Evolutionary conservation across 1,140 invertebrate species (phyloP).

Genomic region (Calycopis cecrops): DNA sequence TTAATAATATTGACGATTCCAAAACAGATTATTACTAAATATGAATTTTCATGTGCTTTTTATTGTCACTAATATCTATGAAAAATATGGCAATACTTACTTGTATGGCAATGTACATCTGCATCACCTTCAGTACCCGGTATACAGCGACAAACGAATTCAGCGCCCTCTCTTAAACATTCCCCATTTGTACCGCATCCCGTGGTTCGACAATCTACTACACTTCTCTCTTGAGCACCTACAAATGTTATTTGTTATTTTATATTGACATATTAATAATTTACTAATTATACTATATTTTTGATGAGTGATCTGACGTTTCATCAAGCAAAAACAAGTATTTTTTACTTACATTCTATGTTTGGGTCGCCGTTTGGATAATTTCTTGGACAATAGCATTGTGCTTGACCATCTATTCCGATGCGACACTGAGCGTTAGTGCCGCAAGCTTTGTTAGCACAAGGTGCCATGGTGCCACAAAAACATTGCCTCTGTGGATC

Average conservation of each 20-base stretch:
- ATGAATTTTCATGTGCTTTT: background rate
- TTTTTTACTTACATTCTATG: slow-evolving; percentile 83
- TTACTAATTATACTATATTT: too few relatives aligned
- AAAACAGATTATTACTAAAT: background rate
- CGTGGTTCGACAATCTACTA: slow-evolving; percentile 85
- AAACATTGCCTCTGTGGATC: slow-evolving; percentile 87
- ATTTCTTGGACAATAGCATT: slow-evolving; percentile 89
- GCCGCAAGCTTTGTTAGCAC: slow-evolving; percentile 85
- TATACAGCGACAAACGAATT: slow-evolving; percentile 88
- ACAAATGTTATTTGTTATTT: slow-evolving; percentile 23
- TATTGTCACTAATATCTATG: background rate
- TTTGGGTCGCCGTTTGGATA: slow-evolving; percentile 90
- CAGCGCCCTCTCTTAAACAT: slow-evolving; percentile 85
- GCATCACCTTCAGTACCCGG: slow-evolving; percentile 84
- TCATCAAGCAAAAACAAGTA: too few relatives aligned
- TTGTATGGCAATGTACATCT: slow-evolving; percentile 84
- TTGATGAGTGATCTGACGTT: too few relatives aligned
- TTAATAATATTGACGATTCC: background rate
- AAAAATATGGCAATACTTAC: slow-evolving; percentile 76
- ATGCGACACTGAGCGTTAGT: slow-evolving; percentile 87
- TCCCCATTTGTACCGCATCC: slow-evolving; percentile 89
- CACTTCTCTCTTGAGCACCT: slow-evolving; percentile 80
- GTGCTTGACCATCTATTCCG: slow-evolving; percentile 76
- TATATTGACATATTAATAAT: too few relatives aligned
- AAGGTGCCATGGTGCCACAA: slow-evolving; percentile 82